Base-by-base conservation (phyloP, 2,888 invertebrate genomes). In the Pseudococcus viburni region DNA sequence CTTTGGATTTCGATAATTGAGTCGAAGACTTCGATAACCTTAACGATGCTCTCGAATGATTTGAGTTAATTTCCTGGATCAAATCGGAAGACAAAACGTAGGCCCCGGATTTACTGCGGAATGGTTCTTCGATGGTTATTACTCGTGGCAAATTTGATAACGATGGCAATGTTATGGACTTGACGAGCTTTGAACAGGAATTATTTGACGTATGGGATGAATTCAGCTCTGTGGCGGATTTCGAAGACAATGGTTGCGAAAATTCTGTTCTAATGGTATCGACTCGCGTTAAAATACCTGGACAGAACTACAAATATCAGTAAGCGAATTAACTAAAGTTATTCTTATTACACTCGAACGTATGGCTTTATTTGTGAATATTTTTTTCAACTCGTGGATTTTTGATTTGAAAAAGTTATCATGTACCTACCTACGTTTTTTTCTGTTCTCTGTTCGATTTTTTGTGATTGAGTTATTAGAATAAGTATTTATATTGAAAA, bases 261-360 rank as follows among this genome's bases (percentile, higher is more conserved):
- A 22, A 9, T 64, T 22, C 22, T 64, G 64, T 11, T 64, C 22
- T 64, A 22, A 19, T 64, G 19, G 64, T 22, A 11, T 11, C 64
- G 12, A 64, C 8, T 22, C 22, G 64, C 1, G 22, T 9, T 5
- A 22, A 9, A 22, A 11, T 64, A 22, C 64, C 64, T 64, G 64
- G 22, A 64, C 64, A 64, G 22, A 64, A 64, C 64, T 64, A 64
- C 11, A 64, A n/a, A 64, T 64, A 64, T 64, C 22, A 64, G 64
- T 64, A 22, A 64, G 15, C 9, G 19, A 22, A 22, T 64, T 59
- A 51, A 59, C 6, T 64, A 19, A 22, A 1, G 64, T 64, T 22
- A 11, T n/a, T n/a, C n/a, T n/a, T n/a, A n/a, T 64, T 64, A 22
- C 22, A 9, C 9, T 64, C 11, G 9, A 64, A 59, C n/a, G 22